phyloP scores from a whole-genome alignment of 1,140 invertebrate genomes.

The Anthonomus grandis region DNA sequence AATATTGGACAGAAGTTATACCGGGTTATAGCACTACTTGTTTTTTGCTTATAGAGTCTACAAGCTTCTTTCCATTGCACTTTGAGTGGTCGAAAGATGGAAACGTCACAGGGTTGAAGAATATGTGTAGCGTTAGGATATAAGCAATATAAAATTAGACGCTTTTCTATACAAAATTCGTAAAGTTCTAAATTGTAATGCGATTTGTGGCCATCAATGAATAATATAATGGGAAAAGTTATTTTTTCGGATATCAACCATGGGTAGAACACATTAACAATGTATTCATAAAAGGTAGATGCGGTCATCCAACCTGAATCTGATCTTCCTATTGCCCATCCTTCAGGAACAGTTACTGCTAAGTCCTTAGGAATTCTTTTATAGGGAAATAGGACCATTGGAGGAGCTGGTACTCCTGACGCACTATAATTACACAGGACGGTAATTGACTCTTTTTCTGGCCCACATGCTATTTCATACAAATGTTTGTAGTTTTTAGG shows the following conservation, averaged over 20 bases:
- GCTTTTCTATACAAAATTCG: slow-evolving; percentile 43
- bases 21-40: slow-evolving; percentile 18
- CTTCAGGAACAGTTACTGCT: slow-evolving; percentile 34
- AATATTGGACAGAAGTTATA: slow-evolving; percentile 39
- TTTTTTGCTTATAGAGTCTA: slow-evolving; percentile 11
- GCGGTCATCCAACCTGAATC: slow-evolving; percentile 48
- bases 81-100: slow-evolving; percentile 44
- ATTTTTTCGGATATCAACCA: slow-evolving; percentile 39
- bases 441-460: slow-evolving; percentile 43
- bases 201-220: slow-evolving; percentile 48
- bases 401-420: slow-evolving; percentile 39
- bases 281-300: slow-evolving; percentile 46
- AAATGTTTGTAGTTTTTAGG: slow-evolving; percentile 34
- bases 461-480: slow-evolving; percentile 30
- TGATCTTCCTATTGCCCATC: slow-evolving; percentile 44
- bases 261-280: slow-evolving; percentile 43
- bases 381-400: slow-evolving; percentile 37
- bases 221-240: slow-evolving; percentile 41
- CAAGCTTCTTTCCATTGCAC: slow-evolving; percentile 32
- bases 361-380: slow-evolving; percentile 34
- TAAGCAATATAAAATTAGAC: slow-evolving; percentile 42
- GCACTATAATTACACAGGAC: slow-evolving; percentile 46
- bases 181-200: slow-evolving; percentile 44
- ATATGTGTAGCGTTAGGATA: slow-evolving; percentile 48
- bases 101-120: slow-evolving; percentile 47